Evolutionary conservation across 92 coral and sea anemone genomes (phyloP).

Genomic region (Phenganax subtilis): DNA sequence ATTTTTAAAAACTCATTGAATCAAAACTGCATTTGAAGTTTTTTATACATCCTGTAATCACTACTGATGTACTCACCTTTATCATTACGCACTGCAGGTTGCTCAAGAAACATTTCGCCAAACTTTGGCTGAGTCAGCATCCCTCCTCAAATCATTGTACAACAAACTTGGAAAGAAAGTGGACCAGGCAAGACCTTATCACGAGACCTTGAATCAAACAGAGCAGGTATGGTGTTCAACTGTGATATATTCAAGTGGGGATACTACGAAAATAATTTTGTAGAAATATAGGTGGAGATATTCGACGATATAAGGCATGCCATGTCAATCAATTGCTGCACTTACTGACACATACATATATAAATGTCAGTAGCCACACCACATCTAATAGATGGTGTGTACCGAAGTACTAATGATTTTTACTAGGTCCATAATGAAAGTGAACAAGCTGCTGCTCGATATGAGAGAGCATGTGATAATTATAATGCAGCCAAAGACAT

Average conservation of each 20-base stretch:
- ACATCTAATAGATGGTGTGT: not conserved
- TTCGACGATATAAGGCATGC: too few relatives aligned
- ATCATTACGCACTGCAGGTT: slow-evolving; percentile 46
- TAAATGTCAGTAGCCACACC: not conserved
- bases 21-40: too few relatives aligned
- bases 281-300: too few relatives aligned
- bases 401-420: too few relatives aligned
- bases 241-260: too few relatives aligned
- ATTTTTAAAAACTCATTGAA: too few relatives aligned
- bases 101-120: slow-evolving; percentile 80
- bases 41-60: too few relatives aligned
- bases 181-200: slow-evolving; percentile 80
- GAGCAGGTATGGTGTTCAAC: slow-evolving; percentile 56
- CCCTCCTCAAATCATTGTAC: slow-evolving; percentile 70
- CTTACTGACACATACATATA: too few relatives aligned
- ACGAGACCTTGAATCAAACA: slow-evolving; percentile 66
- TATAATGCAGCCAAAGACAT: slow-evolving; percentile 80
- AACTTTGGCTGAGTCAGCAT: slow-evolving; percentile 89
- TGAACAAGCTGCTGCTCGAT: slow-evolving; percentile 87
- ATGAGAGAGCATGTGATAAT: slow-evolving; percentile 79
- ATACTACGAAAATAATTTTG: too few relatives aligned
- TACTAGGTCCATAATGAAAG: slow-evolving; percentile 76
- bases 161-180: slow-evolving; percentile 78
- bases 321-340: too few relatives aligned
- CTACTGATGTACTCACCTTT: not conserved